Evolutionary conservation across 1,140 invertebrate species (phyloP), one percentile per base, ranked within the genome.

Genomic region (Drosophila micromelanica): DNA sequence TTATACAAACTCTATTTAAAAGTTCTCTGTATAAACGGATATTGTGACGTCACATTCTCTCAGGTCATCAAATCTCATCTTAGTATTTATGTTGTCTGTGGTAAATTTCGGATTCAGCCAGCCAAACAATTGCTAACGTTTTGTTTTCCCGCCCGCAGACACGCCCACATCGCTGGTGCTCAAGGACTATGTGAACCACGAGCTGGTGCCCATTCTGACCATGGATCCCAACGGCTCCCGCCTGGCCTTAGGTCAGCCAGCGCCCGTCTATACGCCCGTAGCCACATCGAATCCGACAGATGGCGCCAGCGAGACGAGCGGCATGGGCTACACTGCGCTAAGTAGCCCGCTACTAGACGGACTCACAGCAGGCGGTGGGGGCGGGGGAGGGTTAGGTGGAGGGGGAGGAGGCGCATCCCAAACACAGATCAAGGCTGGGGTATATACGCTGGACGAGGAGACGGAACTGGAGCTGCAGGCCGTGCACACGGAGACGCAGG

Each of bases 371-470:
- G 52, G 59, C 37, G 37, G 13, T 20, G 49, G 59, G 27, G 72
- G 68, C 12, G 43, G 32, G n/a, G n/a, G n/a, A n/a, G n/a, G n/a
- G n/a, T n/a, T n/a, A n/a, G n/a, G n/a, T n/a, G n/a, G n/a, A n/a
- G n/a, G n/a, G n/a, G n/a, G n/a, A 8, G 40, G 20, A 20, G 17
- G 9, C 30, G 35, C 15, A 13, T 27, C 54, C 3, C 45, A 51
- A 17, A 30, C 46, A 1, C 54, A 59, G 61, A 17, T 5, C 49
- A 73, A 48, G 56, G 13, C 23, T 91, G 94, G 94, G 1, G 94
- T 95, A 9, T 95, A 95, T 67, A 95, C 94, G n/a, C 91, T 95
- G 48, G 93, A 94, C 35, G 94, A 95, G 81, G 94, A 95, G 69
- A 94, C 94, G 56, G 94, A 95, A 86, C 92, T 93, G 52, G 94